Conservation (phyloP, 2,797 vertebrate genomes). For the Peromyscus aztecus region DNA sequence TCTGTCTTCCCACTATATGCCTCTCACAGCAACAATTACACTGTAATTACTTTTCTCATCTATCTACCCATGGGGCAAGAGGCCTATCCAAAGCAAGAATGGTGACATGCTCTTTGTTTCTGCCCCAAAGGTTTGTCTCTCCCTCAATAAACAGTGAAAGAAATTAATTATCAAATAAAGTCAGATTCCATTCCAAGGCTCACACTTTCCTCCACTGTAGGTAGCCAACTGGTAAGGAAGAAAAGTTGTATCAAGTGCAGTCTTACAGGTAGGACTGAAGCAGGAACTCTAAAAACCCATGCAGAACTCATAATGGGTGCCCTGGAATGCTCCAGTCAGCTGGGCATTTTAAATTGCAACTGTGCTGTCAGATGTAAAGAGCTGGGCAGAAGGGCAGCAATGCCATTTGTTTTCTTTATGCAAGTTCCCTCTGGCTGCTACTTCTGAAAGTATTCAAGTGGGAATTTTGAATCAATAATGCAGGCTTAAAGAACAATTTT, state of each 20-base stretch:
- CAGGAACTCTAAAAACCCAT: not conserved
- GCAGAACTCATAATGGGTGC: not conserved
- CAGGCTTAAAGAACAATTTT: slow-evolving; percentile 42
- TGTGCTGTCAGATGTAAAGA: not conserved
- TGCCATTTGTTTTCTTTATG: slow-evolving; percentile 29
- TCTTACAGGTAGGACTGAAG: not conserved
- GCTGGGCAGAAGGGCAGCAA: not conserved
- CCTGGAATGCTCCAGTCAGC: not conserved
- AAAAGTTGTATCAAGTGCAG: not conserved
- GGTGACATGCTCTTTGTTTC: not conserved
- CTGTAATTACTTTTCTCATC: slow-evolving; percentile 4
- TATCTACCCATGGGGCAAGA: not conserved
- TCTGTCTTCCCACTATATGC: not conserved
- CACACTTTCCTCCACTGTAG: not conserved
- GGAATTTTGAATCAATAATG: slow-evolving; percentile 2
- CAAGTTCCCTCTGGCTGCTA: slow-evolving; percentile 8
- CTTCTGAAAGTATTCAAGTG: not conserved
- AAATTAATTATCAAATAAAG: slow-evolving; percentile 40
- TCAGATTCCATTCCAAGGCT: not conserved
- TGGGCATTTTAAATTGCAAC: not conserved
- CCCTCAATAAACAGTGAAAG: slow-evolving; percentile 46
- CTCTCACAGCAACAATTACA: not conserved
- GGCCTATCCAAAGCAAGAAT: not conserved
- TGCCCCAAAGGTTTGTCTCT: not conserved
- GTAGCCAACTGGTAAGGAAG: not conserved